phyloP scores from a whole-genome alignment of 2,888 invertebrate genomes.

The Aphidius colemani region DNA sequence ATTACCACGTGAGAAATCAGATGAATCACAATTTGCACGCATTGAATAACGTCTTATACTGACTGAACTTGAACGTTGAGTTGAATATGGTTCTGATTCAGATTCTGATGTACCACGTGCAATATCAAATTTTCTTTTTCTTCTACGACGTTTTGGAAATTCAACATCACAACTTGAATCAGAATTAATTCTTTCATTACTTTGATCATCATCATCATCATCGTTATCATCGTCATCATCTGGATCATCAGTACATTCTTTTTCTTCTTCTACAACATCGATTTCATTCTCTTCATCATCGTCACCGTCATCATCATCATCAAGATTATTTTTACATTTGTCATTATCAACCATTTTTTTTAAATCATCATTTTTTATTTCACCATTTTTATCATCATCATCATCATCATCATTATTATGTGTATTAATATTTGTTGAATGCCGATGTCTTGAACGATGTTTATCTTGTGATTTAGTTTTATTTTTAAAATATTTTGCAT shows the following conservation, averaged over 20 bases:
- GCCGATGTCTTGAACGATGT: slow-evolving; percentile 21
- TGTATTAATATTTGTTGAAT: slow-evolving; percentile 18
- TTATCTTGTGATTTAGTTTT: slow-evolving; percentile 18
- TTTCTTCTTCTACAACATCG: slow-evolving; percentile 6
- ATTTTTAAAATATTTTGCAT: slow-evolving; percentile 63
- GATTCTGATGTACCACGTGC: slow-evolving; percentile 37
- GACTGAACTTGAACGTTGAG: slow-evolving; percentile 55
- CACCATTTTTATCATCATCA: slow-evolving; percentile 15
- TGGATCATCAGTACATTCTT: slow-evolving; percentile 28
- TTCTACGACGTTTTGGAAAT: slow-evolving; percentile 45
- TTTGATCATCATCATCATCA: slow-evolving; percentile 25
- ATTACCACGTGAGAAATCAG: slow-evolving; percentile 57
- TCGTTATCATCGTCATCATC: slow-evolving; percentile 31
- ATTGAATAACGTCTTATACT: slow-evolving; percentile 57
- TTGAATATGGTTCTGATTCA: slow-evolving; percentile 55
- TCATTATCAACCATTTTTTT: too few species aligned
- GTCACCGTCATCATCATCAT: slow-evolving; percentile 22
- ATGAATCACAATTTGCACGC: slow-evolving; percentile 57
- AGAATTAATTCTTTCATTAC: slow-evolving; percentile 35
- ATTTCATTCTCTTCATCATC: slow-evolving; percentile 23
- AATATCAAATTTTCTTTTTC: slow-evolving; percentile 35
- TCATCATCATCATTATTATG: neutral
- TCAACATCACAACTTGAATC: slow-evolving; percentile 39
- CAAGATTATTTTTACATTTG: neutral
- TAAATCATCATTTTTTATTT: slow-evolving; percentile 1